Percentiles rank a stretch among this genome's conserved stretches.
Conservation (phyloP, 1,140 invertebrate genomes). For the Camponotus pennsylvanicus region DNA sequence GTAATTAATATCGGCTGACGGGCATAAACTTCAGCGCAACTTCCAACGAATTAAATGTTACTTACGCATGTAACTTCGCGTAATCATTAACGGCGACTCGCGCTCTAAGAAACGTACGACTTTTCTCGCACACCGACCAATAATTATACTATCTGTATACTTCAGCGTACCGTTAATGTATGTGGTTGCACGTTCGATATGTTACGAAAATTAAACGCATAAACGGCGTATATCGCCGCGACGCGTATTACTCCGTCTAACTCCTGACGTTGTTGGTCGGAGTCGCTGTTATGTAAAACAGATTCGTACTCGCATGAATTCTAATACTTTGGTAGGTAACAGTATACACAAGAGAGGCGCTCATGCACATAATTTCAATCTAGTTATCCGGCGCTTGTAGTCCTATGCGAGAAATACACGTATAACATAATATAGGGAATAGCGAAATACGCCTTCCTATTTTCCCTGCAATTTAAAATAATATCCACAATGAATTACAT, state of each 20-base stretch:
- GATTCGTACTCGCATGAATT: slow-evolving; percentile 14
- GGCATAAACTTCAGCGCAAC: slow-evolving; percentile 53
- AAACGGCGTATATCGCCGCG: neutral
- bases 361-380: slow-evolving; percentile 31
- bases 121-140: slow-evolving; percentile 35
- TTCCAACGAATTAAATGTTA: slow-evolving; percentile 56
- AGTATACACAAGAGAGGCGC: neutral
- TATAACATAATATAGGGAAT: neutral
- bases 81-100: slow-evolving; percentile 45
- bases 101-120: slow-evolving; percentile 25
- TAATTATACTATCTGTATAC: slow-evolving; percentile 48
- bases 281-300: slow-evolving; percentile 38
- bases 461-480: neutral
- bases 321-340: slow-evolving; percentile 30
- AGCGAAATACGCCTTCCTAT: neutral
- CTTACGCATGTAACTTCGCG: slow-evolving; percentile 54
- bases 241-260: slow-evolving; percentile 1
- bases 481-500: slow-evolving; percentile 29
- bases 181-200: slow-evolving; percentile 26
- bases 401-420: neutral
- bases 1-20: slow-evolving; percentile 45
- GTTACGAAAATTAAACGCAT: slow-evolving; percentile 51
- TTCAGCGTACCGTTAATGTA: slow-evolving; percentile 28
- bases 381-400: slow-evolving; percentile 35
- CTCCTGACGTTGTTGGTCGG: slow-evolving; percentile 24